Evolutionary conservation across 2,888 invertebrate genomes (phyloP).

Genomic region (Lathronympha strigana): DNA sequence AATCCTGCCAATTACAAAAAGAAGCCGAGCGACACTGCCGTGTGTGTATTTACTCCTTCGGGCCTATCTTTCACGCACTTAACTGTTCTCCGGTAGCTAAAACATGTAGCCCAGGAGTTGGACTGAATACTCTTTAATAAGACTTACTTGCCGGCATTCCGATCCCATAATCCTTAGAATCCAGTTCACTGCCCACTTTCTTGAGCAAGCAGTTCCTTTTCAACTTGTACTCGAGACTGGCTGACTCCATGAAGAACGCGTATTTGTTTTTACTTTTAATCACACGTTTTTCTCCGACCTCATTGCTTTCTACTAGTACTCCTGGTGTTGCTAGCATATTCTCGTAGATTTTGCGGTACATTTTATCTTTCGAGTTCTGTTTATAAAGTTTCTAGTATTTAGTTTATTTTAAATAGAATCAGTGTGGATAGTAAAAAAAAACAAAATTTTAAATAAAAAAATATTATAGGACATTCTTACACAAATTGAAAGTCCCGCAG

Average conservation of each 20-base stretch:
- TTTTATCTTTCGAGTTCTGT: constrained; percentile 91
- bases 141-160: constrained; percentile 92
- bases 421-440: no score
- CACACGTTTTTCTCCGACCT: constrained; percentile 94
- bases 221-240: constrained; percentile 95
- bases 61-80: no score
- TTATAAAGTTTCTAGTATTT: not conserved
- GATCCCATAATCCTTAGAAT: constrained; percentile 93
- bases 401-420: no score
- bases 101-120: no score
- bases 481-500: no score
- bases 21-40: no score
- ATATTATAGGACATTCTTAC: no score
- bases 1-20: no score
- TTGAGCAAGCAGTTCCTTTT: constrained; percentile 92
- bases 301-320: constrained; percentile 90
- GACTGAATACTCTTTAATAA: no score
- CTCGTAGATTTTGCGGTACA: constrained; percentile 94
- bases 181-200: constrained; percentile 91
- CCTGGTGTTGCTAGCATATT: constrained; percentile 92
- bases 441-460: no score
- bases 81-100: no score
- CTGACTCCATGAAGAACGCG: constrained; percentile 98
- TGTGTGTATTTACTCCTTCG: no score
- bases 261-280: constrained; percentile 83